Evolutionary conservation across 92 coral and sea anemone species (phyloP).

Genomic region (Porites cylindrica): DNA sequence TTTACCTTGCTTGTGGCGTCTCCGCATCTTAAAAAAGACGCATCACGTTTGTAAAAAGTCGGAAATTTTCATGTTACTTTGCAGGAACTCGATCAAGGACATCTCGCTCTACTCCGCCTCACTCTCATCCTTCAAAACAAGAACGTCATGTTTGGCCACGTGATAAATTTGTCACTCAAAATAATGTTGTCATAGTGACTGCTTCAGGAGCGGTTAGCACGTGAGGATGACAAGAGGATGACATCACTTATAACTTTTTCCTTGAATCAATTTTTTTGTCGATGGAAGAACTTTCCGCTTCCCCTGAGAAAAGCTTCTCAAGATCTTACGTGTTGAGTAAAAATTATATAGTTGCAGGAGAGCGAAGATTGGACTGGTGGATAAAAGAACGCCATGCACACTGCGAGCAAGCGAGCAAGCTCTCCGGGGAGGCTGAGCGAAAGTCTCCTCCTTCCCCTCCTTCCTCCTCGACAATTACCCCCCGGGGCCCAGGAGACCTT

Average conservation of each 20-base stretch:
- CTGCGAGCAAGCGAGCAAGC: no score
- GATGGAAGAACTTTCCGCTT: no score
- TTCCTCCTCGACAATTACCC: no score
- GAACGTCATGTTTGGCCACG: constrained; percentile 98
- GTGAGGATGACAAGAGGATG: not conserved
- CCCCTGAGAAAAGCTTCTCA: no score
- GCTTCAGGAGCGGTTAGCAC: not conserved
- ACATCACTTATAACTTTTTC: not conserved
- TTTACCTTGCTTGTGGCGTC: constrained; percentile 87
- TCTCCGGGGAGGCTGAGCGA: no score
- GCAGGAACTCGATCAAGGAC: constrained; percentile 74
- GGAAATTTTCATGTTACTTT: constrained; percentile 73
- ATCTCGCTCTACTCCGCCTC: constrained; percentile 96
- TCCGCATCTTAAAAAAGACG: constrained; percentile 81
- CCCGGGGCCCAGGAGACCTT: no score
- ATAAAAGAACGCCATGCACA: no score
- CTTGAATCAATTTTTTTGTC: no score
- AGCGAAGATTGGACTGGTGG: no score
- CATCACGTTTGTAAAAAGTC: constrained; percentile 66
- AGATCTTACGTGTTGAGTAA: no score
- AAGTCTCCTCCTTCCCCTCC: no score
- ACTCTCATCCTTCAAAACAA: constrained; percentile 86
- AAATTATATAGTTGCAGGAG: no score
- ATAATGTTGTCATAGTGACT: constrained; percentile 19
- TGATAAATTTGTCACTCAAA: constrained; percentile 65